Evolutionary conservation across 1,140 invertebrate species (phyloP).

Genomic region (Coelopa frigida): DNA sequence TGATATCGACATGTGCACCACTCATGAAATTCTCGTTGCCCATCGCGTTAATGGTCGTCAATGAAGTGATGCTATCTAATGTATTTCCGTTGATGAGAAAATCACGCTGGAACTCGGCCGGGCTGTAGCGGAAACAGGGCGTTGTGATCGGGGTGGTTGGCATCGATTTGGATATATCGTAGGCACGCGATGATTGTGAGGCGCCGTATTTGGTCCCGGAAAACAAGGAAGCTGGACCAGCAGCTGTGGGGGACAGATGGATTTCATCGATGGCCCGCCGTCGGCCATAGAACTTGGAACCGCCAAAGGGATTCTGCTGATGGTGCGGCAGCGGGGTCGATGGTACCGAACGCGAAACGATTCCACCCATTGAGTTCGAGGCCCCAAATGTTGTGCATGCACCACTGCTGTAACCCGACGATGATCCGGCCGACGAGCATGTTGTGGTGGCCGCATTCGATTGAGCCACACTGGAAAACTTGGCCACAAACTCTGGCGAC

Average conservation of each 20-base stretch:
- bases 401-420: slow-evolving; percentile 35
- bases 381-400: slow-evolving; percentile 16
- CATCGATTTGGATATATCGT: slow-evolving; percentile 54
- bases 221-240: slow-evolving; percentile 19
- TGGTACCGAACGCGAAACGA: slow-evolving; percentile 54
- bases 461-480: slow-evolving; percentile 28
- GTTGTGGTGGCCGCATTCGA: slow-evolving; percentile 29
- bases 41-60: slow-evolving; percentile 13
- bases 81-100: slow-evolving; percentile 55
- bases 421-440: slow-evolving; percentile 37
- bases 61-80: slow-evolving; percentile 32
- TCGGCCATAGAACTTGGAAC: slow-evolving; percentile 41
- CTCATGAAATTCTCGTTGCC: slow-evolving; percentile 13
- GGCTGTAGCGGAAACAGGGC: slow-evolving; percentile 52
- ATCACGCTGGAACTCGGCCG: slow-evolving; percentile 46
- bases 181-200: slow-evolving; percentile 21
- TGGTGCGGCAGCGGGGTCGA: slow-evolving; percentile 53
- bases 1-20: slow-evolving; percentile 1
- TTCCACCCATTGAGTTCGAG: slow-evolving; percentile 10
- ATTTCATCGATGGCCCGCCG: slow-evolving; percentile 4
- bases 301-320: slow-evolving; percentile 17
- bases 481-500: slow-evolving; percentile 28
- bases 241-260: slow-evolving; percentile 20
- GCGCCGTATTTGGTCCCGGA: slow-evolving; percentile 18
- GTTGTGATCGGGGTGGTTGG: slow-evolving; percentile 53